A percentile compares a stretch with the other conserved stretches of the same genome.
Evolutionary conservation across 2,888 invertebrate genomes (phyloP).

Genomic region (Tenthredo livida): DNA sequence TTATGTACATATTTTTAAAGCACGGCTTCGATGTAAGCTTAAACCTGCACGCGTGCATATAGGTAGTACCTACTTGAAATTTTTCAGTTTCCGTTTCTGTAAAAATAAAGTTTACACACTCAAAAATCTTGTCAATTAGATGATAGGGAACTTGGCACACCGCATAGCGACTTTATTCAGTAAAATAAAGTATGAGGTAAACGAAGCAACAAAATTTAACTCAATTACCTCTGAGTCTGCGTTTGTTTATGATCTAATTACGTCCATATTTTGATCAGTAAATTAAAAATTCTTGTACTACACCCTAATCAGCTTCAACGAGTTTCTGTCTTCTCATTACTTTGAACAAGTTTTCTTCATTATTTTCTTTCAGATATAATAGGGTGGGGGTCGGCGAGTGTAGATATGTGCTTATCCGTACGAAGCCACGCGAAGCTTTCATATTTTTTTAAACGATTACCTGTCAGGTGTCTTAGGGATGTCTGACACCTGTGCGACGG

Average conservation of each 20-base stretch:
- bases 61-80: not conserved
- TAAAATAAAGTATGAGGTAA: not conserved
- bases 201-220: not conserved
- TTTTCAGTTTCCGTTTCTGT: not conserved
- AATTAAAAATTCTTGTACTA: not conserved
- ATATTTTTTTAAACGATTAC: slow-evolving; percentile 40
- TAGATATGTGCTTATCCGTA: not conserved
- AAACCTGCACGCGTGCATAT: not conserved
- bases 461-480: slow-evolving; percentile 16
- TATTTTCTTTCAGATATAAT: not conserved
- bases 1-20: not conserved
- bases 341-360: not conserved
- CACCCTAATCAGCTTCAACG: not conserved
- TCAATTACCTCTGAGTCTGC: not conserved
- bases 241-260: not conserved
- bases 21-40: not conserved
- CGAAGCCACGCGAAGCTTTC: not conserved
- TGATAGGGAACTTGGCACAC: not conserved
- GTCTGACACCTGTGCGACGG: not conserved
- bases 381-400: too few relatives aligned
- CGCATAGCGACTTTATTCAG: not conserved
- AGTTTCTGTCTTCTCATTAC: not conserved
- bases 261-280: not conserved
- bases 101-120: not conserved
- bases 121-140: not conserved